phyloP scores from a whole-genome alignment of 2,797 vertebrate genomes.

The Paguma larvata region DNA sequence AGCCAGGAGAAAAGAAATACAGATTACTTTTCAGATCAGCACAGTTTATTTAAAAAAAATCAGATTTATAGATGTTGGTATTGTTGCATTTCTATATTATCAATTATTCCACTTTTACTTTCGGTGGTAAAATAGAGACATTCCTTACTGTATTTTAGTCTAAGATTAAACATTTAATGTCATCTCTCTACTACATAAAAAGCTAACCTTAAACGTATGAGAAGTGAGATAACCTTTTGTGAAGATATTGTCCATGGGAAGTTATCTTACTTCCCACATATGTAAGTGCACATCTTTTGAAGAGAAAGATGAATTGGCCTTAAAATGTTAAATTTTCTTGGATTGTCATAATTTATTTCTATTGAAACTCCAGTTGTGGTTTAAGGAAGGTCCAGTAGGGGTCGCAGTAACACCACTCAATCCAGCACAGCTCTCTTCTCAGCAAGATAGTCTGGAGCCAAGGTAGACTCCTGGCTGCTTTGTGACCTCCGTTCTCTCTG shows the following conservation, averaged over 20 bases:
- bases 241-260: not conserved
- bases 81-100: not conserved
- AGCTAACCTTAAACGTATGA: not conserved
- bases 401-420: conserved; percentile 45
- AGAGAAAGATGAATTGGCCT: not conserved
- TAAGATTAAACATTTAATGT: conserved; percentile 26
- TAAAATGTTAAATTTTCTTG: not conserved
- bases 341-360: not conserved
- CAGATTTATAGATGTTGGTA: not conserved
- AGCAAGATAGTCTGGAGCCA: not conserved
- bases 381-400: conserved; percentile 62
- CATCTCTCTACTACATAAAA: not conserved
- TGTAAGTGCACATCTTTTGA: not conserved
- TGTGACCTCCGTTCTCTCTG: not conserved
- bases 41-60: not conserved
- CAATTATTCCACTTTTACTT: not conserved
- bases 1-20: not conserved
- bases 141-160: not conserved
- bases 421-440: not conserved
- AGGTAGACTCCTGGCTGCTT: no score
- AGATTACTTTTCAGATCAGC: not conserved
- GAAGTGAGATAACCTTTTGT: conserved; percentile 11
- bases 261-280: not conserved
- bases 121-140: not conserved
- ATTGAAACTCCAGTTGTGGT: conserved; percentile 14